Conservation (phyloP, 1,140 invertebrate genomes). For the Conus betulinus region DNA sequence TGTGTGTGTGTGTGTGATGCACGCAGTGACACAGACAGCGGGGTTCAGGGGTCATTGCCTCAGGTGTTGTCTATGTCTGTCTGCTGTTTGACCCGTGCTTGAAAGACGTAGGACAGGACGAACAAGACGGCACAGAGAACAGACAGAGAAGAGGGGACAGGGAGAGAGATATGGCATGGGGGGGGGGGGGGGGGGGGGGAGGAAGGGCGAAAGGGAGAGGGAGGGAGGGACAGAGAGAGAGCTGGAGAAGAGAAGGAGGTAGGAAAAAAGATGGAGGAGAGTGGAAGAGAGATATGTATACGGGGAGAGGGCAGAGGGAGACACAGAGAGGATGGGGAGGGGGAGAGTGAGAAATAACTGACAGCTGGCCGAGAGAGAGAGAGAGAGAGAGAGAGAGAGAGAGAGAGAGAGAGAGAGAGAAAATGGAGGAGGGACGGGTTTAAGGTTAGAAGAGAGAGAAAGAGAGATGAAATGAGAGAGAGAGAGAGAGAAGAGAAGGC, state of each 20-base stretch:
- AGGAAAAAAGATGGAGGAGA: neutral
- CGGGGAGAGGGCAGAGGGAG: no score
- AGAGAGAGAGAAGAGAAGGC: neutral
- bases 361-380: slow-evolving; percentile 8
- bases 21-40: no score
- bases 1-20: no score
- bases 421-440: no score
- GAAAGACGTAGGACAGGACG: no score
- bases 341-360: neutral
- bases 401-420: neutral
- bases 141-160: no score
- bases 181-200: neutral
- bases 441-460: neutral
- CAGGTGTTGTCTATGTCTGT: no score
- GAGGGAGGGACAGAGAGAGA: neutral
- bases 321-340: neutral
- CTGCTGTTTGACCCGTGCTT: no score
- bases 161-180: neutral
- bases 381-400: neutral
- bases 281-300: neutral
- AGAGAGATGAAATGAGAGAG: neutral
- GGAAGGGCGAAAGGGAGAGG: slow-evolving; percentile 10
- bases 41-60: no score
- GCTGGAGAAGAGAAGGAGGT: neutral
- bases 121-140: no score